Evolutionary conservation across 2,113 vertebrate species (phyloP).

Genomic region (Narcine bancroftii): DNA sequence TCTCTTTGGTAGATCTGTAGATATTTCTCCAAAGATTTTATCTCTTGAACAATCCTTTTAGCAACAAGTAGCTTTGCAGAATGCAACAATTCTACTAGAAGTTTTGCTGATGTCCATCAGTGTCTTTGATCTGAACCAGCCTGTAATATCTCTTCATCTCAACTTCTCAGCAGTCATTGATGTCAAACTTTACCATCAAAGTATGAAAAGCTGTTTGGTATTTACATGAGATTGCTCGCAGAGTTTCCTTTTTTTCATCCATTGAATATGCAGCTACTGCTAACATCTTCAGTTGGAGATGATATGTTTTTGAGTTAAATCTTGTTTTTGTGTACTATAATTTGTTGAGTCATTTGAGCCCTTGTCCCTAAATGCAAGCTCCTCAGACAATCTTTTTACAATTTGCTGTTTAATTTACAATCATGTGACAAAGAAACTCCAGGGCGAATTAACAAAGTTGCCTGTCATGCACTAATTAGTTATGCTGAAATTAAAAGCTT

Average conservation of each 20-base stretch:
- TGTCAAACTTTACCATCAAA: background rate
- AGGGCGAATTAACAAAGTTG: background rate
- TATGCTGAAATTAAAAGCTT: background rate
- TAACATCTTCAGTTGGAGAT: background rate
- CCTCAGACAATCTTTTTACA: background rate
- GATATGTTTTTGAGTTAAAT: background rate
- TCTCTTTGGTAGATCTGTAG: background rate
- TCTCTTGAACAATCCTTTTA: background rate
- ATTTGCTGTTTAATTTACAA: background rate
- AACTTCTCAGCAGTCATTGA: background rate
- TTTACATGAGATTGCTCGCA: too few species aligned
- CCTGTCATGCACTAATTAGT: background rate
- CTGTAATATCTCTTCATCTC: background rate
- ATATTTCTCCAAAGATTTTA: background rate
- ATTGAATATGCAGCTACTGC: background rate
- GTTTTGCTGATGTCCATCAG: background rate
- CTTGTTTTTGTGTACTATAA: background rate
- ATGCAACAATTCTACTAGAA: background rate
- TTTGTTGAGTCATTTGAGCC: background rate
- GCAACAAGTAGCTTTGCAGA: background rate
- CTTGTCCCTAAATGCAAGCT: background rate
- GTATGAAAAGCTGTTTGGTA: background rate
- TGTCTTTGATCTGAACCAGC: background rate
- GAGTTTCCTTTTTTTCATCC: background rate
- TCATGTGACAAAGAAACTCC: background rate